Evolutionary conservation across 2,888 invertebrate genomes (phyloP), one percentile per base, ranked within the genome.

Genomic region (Autographa gamma): DNA sequence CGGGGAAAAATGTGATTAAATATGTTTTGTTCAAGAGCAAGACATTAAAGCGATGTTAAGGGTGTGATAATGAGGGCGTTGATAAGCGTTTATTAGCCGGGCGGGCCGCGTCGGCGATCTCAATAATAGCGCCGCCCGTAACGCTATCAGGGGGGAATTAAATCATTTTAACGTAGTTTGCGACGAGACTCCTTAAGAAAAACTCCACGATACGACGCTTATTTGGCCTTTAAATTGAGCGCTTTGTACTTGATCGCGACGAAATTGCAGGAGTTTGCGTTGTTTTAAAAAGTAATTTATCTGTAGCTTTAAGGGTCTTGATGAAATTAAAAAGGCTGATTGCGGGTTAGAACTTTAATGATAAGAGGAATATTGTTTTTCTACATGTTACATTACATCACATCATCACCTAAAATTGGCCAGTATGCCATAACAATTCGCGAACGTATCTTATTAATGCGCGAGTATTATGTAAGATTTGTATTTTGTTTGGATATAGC

Each of bases 11-110:
- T 95, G 94, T 93, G 95, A 96, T 96, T 96, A 96, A 96, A 96
- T 96, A 96, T 96, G 96, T 96, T 96, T 96, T 96, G 96, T 96
- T 96, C 95, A 94, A 95, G 92, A 94, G 95, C 94, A 94, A 93
- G 94, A 95, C 95, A 96, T 95, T 96, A 95, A 96, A 94, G 94
- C 92, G 95, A 95, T 94, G 96, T 95, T 96, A 95, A 96, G 96
- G 96, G 96, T 95, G 95, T 94, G 95, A 96, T 96, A 96, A 96
- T 96, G 95, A 95, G 95, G 90, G 92, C 92, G 94, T 93, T 95
- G 96, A 96, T 95, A 95, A 96, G 95, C 95, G 93, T 96, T 95
- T 95, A 96, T 96, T 95, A 95, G 95, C 92, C 92, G 78, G 88
- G 86, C 89, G 90, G 90, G 89, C 86, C 88, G 88, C 88, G 90